Conservation (phyloP, 2,797 vertebrate genomes). For the Sarcophilus harrisii region DNA sequence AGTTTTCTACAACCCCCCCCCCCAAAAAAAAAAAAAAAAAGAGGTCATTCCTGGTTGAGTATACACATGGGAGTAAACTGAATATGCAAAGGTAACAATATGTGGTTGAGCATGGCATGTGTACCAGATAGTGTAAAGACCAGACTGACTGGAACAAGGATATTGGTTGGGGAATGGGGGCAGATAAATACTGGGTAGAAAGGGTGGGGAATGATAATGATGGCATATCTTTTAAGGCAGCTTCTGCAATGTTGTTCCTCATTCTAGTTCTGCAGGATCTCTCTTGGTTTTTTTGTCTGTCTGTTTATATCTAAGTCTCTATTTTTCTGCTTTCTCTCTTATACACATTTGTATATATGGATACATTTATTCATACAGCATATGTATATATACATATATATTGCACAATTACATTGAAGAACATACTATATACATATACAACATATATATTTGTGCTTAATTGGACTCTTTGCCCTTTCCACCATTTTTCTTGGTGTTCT, state of each 20-base stretch:
- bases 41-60: background rate
- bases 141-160: background rate
- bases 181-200: background rate
- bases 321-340: background rate
- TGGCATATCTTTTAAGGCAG: background rate
- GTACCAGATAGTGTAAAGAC: background rate
- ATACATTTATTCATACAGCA: background rate
- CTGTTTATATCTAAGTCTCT: background rate
- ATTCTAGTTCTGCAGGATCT: background rate
- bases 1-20: background rate
- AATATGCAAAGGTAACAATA: background rate
- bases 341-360: background rate
- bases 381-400: background rate
- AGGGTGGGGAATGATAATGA: background rate
- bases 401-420: background rate
- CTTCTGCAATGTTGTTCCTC: background rate
- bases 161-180: background rate
- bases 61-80: background rate
- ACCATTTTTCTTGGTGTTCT: background rate
- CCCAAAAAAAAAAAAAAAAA: background rate
- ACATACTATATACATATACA: background rate
- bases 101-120: background rate
- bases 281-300: background rate
- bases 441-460: background rate
- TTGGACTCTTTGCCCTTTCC: background rate